Evolutionary conservation across 2,113 vertebrate species (phyloP), one percentile per base, ranked within the genome.

Genomic region (Corydoras maculifer): DNA sequence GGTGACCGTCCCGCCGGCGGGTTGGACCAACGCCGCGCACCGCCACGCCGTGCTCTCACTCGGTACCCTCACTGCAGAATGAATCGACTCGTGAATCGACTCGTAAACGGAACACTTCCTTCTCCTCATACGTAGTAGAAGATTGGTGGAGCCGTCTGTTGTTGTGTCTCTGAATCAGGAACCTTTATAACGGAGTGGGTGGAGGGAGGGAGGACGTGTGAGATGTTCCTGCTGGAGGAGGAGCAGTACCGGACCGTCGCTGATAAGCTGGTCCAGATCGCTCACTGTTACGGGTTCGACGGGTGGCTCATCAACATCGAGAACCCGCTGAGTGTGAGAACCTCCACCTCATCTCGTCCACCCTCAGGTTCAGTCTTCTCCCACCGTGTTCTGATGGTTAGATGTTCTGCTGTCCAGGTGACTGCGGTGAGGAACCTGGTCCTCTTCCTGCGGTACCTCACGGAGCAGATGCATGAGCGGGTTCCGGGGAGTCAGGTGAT

Each of bases 231-330:
- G 82, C 89, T 87, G 0, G 87, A 87, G 0, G 91, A 92, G 13
- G 87, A 89, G 66, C 82, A 90, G 0, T 96, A 89, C 58, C 77
- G 74, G 0, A 75, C 84, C 0, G 92, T 94, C 65, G 91, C 93
- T 0, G 81, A 93, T 54, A 92, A 90, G 79, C 90, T 99, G 12
- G 93, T 94, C 14, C 89, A 86, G 74, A 88, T 99, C 0, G 90
- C 93, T 51, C 84, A 86, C 80, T 91, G 83, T 58, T 92, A 91
- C 10, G 73, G 77, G 57, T 98, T 99, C 0, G 95, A 99, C 0
- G 95, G 97, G 72, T 99, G 96, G 97, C 89, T 99, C 35, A 31
- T 99, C 69, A 98, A 99, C 86, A 91, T 99, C 0, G 95, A 99
- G 86, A 99, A 97, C 78, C 0, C 9, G 0, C 87, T 99, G 78